Conservation (phyloP, 2,113 vertebrate genomes). For the Monopterus albus region DNA sequence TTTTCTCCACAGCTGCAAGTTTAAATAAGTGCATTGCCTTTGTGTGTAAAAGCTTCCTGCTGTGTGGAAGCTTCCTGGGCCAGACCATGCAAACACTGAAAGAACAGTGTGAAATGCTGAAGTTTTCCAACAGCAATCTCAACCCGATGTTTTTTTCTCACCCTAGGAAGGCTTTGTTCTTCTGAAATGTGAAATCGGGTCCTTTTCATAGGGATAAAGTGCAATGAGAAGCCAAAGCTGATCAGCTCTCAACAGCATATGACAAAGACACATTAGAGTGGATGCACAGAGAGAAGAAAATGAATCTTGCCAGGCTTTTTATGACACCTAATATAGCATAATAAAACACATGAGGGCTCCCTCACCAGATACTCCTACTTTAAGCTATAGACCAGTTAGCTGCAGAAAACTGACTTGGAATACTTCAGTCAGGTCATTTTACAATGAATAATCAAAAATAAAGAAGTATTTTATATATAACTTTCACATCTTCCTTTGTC, state of each 20-base stretch:
- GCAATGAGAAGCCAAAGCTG: constrained; percentile 74
- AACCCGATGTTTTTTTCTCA: constrained; percentile 38
- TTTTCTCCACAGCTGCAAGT: constrained; percentile 29
- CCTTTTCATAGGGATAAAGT: constrained; percentile 70
- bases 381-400: constrained; percentile 6
- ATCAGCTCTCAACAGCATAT: constrained; percentile 70
- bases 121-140: constrained; percentile 57
- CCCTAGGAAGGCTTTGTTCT: constrained; percentile 72
- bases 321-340: constrained; percentile 39
- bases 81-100: constrained; percentile 74
- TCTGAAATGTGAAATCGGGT: constrained; percentile 74
- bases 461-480: constrained; percentile 2
- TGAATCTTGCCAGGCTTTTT: constrained; percentile 53
- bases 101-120: constrained; percentile 67
- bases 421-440: constrained; percentile 24
- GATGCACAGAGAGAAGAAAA: constrained; percentile 63
- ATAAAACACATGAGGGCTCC: constrained; percentile 34
- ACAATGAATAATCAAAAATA: constrained; percentile 11
- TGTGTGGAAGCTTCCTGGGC: constrained; percentile 51
- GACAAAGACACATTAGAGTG: constrained; percentile 74
- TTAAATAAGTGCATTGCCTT: constrained; percentile 49
- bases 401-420: constrained; percentile 17
- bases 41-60: constrained; percentile 68
- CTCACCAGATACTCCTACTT: constrained; percentile 24
- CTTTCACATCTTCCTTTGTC: neutral